A percentile compares a stretch with the other conserved stretches of the same genome.
Evolutionary conservation across 2,797 vertebrate species (phyloP).

Genomic region (Melanotaenia nigrans): DNA sequence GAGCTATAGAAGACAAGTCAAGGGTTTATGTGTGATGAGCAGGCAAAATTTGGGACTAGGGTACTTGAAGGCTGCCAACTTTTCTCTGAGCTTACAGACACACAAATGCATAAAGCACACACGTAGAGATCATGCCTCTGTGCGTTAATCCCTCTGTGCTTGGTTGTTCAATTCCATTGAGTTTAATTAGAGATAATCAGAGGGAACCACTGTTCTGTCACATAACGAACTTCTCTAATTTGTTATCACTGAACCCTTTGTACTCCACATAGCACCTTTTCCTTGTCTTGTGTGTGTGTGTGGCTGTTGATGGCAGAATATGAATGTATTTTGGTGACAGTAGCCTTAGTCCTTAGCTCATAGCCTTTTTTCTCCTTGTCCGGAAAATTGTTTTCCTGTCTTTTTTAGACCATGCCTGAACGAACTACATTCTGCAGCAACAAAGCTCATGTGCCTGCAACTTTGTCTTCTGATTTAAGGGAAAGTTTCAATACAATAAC

Average conservation of each 20-base stretch:
- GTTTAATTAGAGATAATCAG: conserved; percentile 84
- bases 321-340: conserved; percentile 20
- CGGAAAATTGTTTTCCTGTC: neutral
- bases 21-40: conserved; percentile 16
- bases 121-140: conserved; percentile 52
- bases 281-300: conserved; percentile 24
- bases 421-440: conserved; percentile 2
- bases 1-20: conserved; percentile 1
- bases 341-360: conserved; percentile 11
- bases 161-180: conserved; percentile 72
- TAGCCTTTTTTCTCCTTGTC: neutral
- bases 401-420: conserved; percentile 7
- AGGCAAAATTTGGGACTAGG: conserved; percentile 20
- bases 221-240: conserved; percentile 68
- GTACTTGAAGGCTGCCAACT: conserved; percentile 14
- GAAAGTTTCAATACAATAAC: neutral
- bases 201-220: conserved; percentile 74
- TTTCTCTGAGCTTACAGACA: conserved; percentile 25
- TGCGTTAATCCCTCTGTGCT: conserved; percentile 67
- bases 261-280: conserved; percentile 42
- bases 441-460: neutral
- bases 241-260: conserved; percentile 70
- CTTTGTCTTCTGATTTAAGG: neutral
- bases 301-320: conserved; percentile 15
- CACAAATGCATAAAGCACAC: conserved; percentile 7